Percentiles rank a stretch among this genome's conserved stretches.
phyloP scores from a whole-genome alignment of 2,797 vertebrate species.

The Odontamblyopus lacepedii region DNA sequence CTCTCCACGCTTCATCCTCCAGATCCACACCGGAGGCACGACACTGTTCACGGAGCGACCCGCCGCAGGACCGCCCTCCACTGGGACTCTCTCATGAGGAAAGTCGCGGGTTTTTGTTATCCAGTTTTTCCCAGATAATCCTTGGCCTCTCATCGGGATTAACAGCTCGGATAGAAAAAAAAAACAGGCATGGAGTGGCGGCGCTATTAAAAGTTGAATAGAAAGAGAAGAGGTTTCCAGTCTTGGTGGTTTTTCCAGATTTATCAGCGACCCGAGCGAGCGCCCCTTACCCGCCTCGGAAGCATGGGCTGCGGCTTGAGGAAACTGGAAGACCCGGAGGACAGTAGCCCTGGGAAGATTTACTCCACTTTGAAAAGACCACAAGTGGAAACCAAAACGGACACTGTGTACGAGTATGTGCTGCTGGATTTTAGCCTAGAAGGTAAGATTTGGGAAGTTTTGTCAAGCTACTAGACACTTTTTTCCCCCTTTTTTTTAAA shows the following conservation, averaged over 20 bases:
- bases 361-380: slow-evolving; percentile 96
- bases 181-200: slow-evolving; percentile 53
- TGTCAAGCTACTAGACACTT: background rate
- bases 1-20: slow-evolving; percentile 38
- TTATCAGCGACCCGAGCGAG: slow-evolving; percentile 14
- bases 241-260: slow-evolving; percentile 61
- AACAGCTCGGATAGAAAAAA: slow-evolving; percentile 12
- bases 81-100: background rate
- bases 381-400: slow-evolving; percentile 92
- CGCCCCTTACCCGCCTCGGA: slow-evolving; percentile 27
- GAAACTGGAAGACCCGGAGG: slow-evolving; percentile 94
- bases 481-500: too few relatives aligned
- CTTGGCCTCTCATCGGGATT: slow-evolving; percentile 23
- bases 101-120: too few relatives aligned
- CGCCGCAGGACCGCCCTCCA: background rate
- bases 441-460: slow-evolving; percentile 73
- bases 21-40: slow-evolving; percentile 23
- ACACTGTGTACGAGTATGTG: slow-evolving; percentile 90
- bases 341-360: slow-evolving; percentile 97
- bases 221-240: slow-evolving; percentile 17
- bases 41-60: background rate
- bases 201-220: slow-evolving; percentile 40
- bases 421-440: slow-evolving; percentile 95
- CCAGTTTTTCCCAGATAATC: background rate
- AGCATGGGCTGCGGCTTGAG: slow-evolving; percentile 96